Evolutionary conservation across 2,797 vertebrate species (phyloP).

Genomic region (Cyprinodon diabolis): DNA sequence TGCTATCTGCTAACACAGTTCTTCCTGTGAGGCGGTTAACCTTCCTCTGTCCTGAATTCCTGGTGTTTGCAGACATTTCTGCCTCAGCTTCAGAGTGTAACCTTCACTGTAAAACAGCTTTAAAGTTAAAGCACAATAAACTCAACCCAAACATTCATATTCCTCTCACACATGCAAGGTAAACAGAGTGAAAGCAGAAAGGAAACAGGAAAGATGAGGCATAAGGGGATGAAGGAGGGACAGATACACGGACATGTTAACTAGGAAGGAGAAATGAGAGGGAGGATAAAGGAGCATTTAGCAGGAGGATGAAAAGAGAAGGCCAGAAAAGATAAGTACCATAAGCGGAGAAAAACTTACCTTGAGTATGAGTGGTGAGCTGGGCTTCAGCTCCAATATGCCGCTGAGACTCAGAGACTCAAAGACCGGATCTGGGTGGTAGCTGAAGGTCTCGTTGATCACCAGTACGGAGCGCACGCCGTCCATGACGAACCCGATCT

Average conservation of each 20-base stretch:
- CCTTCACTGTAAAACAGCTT: slow-evolving; percentile 30
- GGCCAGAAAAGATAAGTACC: slow-evolving; percentile 47
- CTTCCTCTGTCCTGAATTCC: slow-evolving; percentile 27
- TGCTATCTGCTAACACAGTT: slow-evolving; percentile 10
- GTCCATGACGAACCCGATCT: slow-evolving; percentile 98
- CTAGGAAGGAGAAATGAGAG: slow-evolving; percentile 2
- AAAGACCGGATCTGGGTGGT: slow-evolving; percentile 93
- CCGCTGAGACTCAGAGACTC: slow-evolving; percentile 89
- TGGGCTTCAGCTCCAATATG: slow-evolving; percentile 93
- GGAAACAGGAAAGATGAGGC: slow-evolving; percentile 21
- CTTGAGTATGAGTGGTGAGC: slow-evolving; percentile 97
- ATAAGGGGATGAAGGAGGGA: slow-evolving; percentile 19
- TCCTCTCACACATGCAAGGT: neutral
- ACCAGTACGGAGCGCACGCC: slow-evolving; percentile 89
- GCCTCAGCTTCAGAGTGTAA: slow-evolving; percentile 23
- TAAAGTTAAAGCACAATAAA: slow-evolving; percentile 31
- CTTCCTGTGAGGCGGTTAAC: slow-evolving; percentile 6
- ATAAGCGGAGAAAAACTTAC: slow-evolving; percentile 72
- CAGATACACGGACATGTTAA: slow-evolving; percentile 11
- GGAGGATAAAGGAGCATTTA: neutral
- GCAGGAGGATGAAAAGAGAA: slow-evolving; percentile 6
- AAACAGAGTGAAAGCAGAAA: slow-evolving; percentile 4
- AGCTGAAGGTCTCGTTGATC: slow-evolving; percentile 91
- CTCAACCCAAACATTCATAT: slow-evolving; percentile 1
- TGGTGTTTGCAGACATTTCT: slow-evolving; percentile 20